These are phyloP conservation scores for Junonia oenone DNA, from an alignment of 2,888 invertebrate species.

Conservation along the genomic window DNA sequence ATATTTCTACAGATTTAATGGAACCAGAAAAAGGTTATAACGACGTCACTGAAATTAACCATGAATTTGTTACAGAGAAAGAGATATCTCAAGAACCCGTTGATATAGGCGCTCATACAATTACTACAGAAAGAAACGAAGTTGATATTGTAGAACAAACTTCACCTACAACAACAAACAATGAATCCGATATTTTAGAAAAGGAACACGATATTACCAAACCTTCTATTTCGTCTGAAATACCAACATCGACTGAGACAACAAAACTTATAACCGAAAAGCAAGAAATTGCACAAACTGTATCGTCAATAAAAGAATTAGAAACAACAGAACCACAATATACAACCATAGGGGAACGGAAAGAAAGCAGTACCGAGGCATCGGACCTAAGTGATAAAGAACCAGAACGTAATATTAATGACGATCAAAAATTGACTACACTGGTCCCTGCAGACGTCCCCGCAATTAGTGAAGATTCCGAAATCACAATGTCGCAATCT, in stretches of 20 bases:
- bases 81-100: slow-evolving; percentile 7
- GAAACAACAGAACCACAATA: slow-evolving; percentile 16
- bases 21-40: slow-evolving; percentile 4
- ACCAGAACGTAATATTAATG: neutral
- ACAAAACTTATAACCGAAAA: neutral
- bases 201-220: neutral
- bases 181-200: neutral
- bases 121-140: slow-evolving; percentile 2
- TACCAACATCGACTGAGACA: neutral
- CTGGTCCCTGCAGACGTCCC: neutral
- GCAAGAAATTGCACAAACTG: slow-evolving; percentile 3
- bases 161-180: neutral
- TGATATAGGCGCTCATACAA: neutral
- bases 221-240: neutral
- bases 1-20: slow-evolving; percentile 10
- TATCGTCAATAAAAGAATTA: neutral
- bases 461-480: neutral
- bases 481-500: neutral
- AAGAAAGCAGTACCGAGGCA: slow-evolving; percentile 11
- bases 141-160: neutral
- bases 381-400: slow-evolving; percentile 1
- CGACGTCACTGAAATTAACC: neutral
- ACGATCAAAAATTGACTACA: neutral
- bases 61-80: slow-evolving; percentile 8
- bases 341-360: slow-evolving; percentile 10